Percentiles rank a stretch among this genome's conserved stretches.
phyloP scores from a whole-genome alignment of 2,888 invertebrate genomes.

The Druceiella hillmani region DNA sequence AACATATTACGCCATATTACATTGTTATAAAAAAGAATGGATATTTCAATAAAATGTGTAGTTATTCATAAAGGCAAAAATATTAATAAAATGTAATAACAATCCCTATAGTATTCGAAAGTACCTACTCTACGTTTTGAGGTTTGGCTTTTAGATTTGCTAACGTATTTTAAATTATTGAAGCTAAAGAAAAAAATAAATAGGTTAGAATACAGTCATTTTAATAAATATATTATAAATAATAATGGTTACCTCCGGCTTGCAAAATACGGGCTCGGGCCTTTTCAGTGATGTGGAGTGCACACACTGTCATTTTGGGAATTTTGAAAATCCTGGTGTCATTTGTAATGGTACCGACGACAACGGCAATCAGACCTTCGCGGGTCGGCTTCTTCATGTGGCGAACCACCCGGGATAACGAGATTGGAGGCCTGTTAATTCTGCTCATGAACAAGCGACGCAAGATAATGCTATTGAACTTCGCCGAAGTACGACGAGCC shows the following conservation, averaged over 20 bases:
- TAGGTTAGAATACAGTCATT: not conserved
- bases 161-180: not conserved
- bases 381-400: constrained; percentile 84
- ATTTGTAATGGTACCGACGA: constrained; percentile 94
- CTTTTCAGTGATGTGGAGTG: constrained; percentile 88
- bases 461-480: constrained; percentile 94
- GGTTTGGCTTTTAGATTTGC: too few relatives aligned
- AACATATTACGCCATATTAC: too few relatives aligned
- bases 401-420: constrained; percentile 79
- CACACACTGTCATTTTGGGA: constrained; percentile 92
- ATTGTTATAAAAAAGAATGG: too few relatives aligned
- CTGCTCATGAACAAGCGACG: constrained; percentile 97
- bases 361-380: constrained; percentile 82
- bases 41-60: too few relatives aligned
- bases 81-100: too few relatives aligned
- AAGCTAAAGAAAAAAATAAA: not conserved
- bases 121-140: too few relatives aligned
- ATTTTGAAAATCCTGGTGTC: constrained; percentile 87
- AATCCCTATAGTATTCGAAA: too few relatives aligned
- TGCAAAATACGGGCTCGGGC: constrained; percentile 95
- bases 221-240: not conserved
- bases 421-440: constrained; percentile 91
- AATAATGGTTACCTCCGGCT: constrained; percentile 69
- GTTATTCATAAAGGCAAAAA: too few relatives aligned
- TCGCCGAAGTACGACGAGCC: constrained; percentile 91